Conservation (phyloP, 2,113 vertebrate genomes). For the Muscicapa adusta region DNA sequence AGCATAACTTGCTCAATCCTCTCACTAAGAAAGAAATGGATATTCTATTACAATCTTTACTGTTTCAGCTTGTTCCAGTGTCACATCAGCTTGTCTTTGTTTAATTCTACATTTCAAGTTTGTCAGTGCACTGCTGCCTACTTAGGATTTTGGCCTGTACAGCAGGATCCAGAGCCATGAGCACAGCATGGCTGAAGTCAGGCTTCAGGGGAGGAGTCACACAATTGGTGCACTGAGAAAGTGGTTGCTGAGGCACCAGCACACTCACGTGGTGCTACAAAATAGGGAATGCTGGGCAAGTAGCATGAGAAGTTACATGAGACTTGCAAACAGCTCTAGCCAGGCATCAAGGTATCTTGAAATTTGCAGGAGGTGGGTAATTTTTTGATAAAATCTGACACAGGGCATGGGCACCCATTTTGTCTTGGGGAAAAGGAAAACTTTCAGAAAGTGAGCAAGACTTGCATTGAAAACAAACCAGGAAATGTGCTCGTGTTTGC, state of each 20-base stretch:
- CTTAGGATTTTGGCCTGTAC: background rate
- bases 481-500: background rate
- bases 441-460: background rate
- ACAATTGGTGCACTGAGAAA: fast-evolving
- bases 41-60: background rate
- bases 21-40: background rate
- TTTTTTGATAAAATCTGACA: background rate
- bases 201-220: background rate
- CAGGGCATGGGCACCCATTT: background rate
- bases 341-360: background rate
- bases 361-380: background rate
- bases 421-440: fast-evolving
- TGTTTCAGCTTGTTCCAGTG: background rate
- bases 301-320: background rate
- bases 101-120: background rate
- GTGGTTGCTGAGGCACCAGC: background rate
- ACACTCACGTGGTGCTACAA: background rate
- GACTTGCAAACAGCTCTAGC: background rate
- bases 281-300: background rate
- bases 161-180: background rate
- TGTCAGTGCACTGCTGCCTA: background rate
- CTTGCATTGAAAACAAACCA: background rate
- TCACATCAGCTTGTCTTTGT: background rate
- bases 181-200: fast-evolving
- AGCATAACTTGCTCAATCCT: background rate